A percentile compares a stretch with the other conserved stretches of the same genome.
Evolutionary conservation across 2,113 vertebrate genomes (phyloP).

Genomic region (Ctenomys sociabilis): DNA sequence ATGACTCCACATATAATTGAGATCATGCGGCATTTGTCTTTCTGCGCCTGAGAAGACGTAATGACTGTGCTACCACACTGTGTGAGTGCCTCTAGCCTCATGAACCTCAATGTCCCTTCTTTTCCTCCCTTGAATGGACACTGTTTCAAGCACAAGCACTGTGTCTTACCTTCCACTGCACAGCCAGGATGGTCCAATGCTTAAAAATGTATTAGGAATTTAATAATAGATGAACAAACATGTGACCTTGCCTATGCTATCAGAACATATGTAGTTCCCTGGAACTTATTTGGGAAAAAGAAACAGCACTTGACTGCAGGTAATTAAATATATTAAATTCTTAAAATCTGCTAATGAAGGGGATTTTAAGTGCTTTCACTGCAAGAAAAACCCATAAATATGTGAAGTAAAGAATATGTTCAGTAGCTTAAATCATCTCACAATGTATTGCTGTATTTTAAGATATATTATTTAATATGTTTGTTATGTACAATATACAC

Average conservation of each 20-base stretch:
- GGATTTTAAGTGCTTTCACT: not conserved
- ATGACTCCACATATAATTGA: not conserved
- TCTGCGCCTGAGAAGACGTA: not conserved
- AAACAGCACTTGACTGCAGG: not conserved
- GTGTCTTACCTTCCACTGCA: not conserved
- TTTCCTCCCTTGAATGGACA: not conserved
- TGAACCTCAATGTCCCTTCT: not conserved
- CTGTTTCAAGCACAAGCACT: not conserved
- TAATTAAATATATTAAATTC: no score
- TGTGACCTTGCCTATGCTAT: not conserved
- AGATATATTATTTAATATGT: not conserved
- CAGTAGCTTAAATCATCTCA: not conserved
- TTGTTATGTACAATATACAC: no score
- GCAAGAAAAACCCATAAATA: not conserved
- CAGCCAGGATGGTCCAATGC: not conserved
- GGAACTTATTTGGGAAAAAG: not conserved
- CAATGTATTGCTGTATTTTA: not conserved
- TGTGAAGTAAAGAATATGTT: not conserved
- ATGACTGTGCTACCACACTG: not conserved
- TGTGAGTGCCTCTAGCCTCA: not conserved
- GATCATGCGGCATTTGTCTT: not conserved
- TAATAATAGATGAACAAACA: not conserved
- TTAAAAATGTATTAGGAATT: not conserved
- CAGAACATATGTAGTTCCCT: not conserved
- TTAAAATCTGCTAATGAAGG: not conserved